These are phyloP conservation scores for Aphelenchoides fujianensis DNA, from an alignment of 1,140 invertebrate species.

Conservation along the genomic window DNA sequence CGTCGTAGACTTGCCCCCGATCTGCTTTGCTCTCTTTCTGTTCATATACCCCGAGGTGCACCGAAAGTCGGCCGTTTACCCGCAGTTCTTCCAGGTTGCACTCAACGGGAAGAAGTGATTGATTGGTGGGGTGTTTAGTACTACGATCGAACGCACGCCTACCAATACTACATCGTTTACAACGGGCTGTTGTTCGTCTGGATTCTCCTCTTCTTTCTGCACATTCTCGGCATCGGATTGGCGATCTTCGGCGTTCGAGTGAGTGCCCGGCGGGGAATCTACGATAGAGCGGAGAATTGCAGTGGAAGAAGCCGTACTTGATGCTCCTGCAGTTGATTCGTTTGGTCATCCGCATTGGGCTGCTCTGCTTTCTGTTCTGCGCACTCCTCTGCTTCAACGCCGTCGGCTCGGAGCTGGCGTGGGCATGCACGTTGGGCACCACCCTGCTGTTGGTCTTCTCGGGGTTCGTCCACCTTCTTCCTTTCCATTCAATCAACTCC, in stretches of 20 bases:
- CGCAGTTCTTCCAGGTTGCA: slow-evolving; percentile 24
- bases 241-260: slow-evolving; percentile 38
- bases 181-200: slow-evolving; percentile 24
- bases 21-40: background rate
- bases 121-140: slow-evolving; percentile 23
- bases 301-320: slow-evolving; percentile 28
- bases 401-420: slow-evolving; percentile 23
- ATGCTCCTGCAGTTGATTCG: slow-evolving; percentile 31
- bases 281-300: too few relatives aligned
- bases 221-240: slow-evolving; percentile 33
- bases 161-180: slow-evolving; percentile 28
- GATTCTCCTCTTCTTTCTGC: slow-evolving; percentile 37
- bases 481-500: too few relatives aligned
- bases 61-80: slow-evolving; percentile 21
- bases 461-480: too few relatives aligned
- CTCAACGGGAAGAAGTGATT: too few relatives aligned
- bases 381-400: slow-evolving; percentile 26
- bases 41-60: slow-evolving; percentile 30
- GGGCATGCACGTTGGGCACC: slow-evolving; percentile 5
- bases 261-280: too few relatives aligned
- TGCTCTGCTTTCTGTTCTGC: slow-evolving; percentile 21
- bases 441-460: slow-evolving; percentile 28
- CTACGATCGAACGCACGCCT: slow-evolving; percentile 13
- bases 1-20: slow-evolving; percentile 17
- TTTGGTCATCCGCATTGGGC: slow-evolving; percentile 21